These are phyloP conservation scores for Tetragnatha montana DNA, from an alignment of 2,888 invertebrate species.

Conservation along the genomic window DNA sequence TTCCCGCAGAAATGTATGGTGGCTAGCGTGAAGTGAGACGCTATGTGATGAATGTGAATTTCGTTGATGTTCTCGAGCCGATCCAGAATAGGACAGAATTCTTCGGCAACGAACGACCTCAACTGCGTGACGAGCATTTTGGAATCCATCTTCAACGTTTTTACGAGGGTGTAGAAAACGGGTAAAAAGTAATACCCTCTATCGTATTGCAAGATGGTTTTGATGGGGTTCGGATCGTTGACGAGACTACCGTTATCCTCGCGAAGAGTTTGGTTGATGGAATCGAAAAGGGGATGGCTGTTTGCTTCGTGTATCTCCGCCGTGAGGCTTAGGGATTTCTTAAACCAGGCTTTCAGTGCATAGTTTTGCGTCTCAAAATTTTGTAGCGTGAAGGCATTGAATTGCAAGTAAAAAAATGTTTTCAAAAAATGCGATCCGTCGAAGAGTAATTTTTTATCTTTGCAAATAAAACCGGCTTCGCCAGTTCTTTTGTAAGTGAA, in stretches of 20 bases:
- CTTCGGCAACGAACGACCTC: neutral
- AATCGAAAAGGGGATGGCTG: neutral
- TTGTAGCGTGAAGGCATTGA: slow-evolving; percentile 1
- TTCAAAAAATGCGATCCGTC: slow-evolving; percentile 16
- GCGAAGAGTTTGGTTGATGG: neutral
- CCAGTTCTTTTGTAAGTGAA: neutral
- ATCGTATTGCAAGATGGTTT: slow-evolving; percentile 11
- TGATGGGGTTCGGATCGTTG: neutral
- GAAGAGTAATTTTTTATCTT: slow-evolving; percentile 7
- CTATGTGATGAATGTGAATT: neutral
- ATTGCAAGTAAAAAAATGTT: neutral
- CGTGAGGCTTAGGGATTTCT: neutral
- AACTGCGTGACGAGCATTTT: neutral
- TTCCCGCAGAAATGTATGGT: slow-evolving; percentile 30
- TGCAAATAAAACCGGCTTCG: neutral
- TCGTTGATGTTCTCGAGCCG: neutral
- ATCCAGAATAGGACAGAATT: slow-evolving; percentile 1
- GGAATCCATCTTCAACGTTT: neutral
- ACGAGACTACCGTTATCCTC: neutral
- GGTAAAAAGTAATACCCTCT: slow-evolving; percentile 20
- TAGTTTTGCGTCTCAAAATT: neutral
- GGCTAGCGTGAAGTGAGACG: neutral
- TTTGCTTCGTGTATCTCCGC: neutral
- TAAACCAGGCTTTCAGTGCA: slow-evolving; percentile 11
- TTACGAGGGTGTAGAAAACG: neutral